phyloP scores from a whole-genome alignment of 2,113 vertebrate genomes.

The Dascyllus trimaculatus region DNA sequence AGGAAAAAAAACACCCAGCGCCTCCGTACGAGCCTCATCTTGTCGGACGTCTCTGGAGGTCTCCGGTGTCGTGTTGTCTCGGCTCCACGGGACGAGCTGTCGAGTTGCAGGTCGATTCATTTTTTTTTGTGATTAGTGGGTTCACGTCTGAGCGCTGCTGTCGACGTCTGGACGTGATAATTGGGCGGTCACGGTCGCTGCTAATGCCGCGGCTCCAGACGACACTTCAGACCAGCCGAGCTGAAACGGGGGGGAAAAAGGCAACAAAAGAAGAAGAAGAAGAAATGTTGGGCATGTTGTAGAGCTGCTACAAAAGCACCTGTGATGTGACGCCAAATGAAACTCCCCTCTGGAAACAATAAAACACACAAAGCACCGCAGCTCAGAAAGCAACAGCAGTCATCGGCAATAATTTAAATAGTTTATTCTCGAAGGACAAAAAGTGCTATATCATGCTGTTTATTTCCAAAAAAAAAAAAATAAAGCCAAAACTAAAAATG shows the following conservation, averaged over 20 bases:
- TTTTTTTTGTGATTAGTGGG: conserved; percentile 69
- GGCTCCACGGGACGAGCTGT: conserved; percentile 46
- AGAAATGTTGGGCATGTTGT: background rate
- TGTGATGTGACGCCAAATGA: background rate
- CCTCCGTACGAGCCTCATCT: conserved; percentile 46
- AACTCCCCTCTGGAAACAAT: background rate
- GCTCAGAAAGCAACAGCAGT: background rate
- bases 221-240: conserved; percentile 71
- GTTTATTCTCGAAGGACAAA: conserved; percentile 50
- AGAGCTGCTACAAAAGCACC: background rate
- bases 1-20: background rate
- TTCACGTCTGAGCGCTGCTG: conserved; percentile 48
- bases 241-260: conserved; percentile 52
- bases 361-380: background rate
- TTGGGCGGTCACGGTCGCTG: conserved; percentile 48
- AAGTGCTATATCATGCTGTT: conserved; percentile 45
- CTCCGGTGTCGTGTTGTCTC: conserved; percentile 16
- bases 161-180: conserved; percentile 62
- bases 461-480: conserved; percentile 60
- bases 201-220: conserved; percentile 73
- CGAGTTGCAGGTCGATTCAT: conserved; percentile 64
- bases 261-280: background rate
- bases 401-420: conserved; percentile 32
- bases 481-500: conserved; percentile 26
- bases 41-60: conserved; percentile 39